Evolutionary conservation across 2,113 vertebrate species (phyloP), one percentile per base, ranked within the genome.

Genomic region (Enhydra lutris): DNA sequence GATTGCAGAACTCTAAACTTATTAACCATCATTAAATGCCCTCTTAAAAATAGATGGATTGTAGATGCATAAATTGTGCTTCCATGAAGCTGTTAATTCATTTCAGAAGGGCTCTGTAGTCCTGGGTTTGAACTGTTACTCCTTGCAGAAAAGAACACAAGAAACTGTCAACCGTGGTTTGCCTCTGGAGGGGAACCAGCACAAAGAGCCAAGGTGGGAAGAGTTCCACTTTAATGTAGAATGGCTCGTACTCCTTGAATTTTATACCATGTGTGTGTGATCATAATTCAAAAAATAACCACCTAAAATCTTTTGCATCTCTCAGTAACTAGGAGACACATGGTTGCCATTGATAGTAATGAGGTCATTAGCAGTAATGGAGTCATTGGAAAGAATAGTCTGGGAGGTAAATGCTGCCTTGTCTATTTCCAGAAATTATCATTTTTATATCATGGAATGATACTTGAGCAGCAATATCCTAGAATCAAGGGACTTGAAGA

Each of bases 371-470:
- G 10, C 7, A 42, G n/a, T 50, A 95, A 90, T 45, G 17, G 86
- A 36, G 18, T 89, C 67, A 55, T 20, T 79, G n/a, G 45, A 79
- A 92, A 92, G 21, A 21, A 78, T 2, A 39, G 86, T 4, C 18
- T 92, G 73, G 96, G 55, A 81, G 34, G 47, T 36, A 81, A 91
- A 74, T 4, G 8, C 21, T 73, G 50, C 36, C 42, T 39, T 73
- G 61, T 36, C 59, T 96, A 42, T 81, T 86, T 91, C 97, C 86
- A 86, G 45, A 96, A 97, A 73, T 3, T 55, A 80, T 9, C 1
- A 63, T 42, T 93, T 97, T 93, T 42, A 61, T 8, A 63, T 50
- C 0, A 1, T 42, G 39, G 24, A 82, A 73, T 31, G 57, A 83
- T 52, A 73, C 39, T 55, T 78, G 34, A 88, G 26, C 50, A 24